phyloP scores from a whole-genome alignment of 2,797 vertebrate genomes.

The Myripristis murdjan region DNA sequence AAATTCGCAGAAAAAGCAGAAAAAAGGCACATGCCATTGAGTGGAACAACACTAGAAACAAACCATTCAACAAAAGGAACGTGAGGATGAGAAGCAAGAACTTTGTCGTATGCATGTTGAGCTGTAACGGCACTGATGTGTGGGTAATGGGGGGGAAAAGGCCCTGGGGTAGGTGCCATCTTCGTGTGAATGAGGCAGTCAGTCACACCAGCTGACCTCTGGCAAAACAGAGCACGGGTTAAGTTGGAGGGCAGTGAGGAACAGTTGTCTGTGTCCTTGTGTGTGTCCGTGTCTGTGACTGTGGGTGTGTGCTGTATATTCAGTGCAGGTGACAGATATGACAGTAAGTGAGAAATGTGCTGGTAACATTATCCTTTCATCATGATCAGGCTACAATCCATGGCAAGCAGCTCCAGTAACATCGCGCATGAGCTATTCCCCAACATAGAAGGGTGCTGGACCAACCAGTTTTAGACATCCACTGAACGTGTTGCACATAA shows the following conservation, averaged over 20 bases:
- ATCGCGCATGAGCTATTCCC: slow-evolving; percentile 82
- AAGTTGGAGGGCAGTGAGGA: slow-evolving; percentile 66
- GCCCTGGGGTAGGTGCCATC: slow-evolving; percentile 35
- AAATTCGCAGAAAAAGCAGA: slow-evolving; percentile 85
- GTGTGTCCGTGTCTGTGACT: slow-evolving; percentile 45
- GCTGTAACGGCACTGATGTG: slow-evolving; percentile 81
- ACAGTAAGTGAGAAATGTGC: slow-evolving; percentile 83
- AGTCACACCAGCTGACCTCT: slow-evolving; percentile 67
- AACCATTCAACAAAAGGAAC: slow-evolving; percentile 72
- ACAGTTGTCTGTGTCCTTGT: slow-evolving; percentile 52
- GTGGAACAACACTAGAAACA: slow-evolving; percentile 85
- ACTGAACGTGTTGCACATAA: slow-evolving; percentile 91
- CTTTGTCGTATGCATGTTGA: slow-evolving; percentile 68
- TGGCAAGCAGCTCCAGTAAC: slow-evolving; percentile 86
- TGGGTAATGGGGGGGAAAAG: slow-evolving; percentile 70
- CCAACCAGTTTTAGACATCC: slow-evolving; percentile 80
- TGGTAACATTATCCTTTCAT: slow-evolving; percentile 88
- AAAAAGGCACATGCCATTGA: slow-evolving; percentile 88
- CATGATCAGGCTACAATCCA: slow-evolving; percentile 84
- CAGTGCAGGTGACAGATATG: slow-evolving; percentile 76
- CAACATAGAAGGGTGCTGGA: slow-evolving; percentile 68
- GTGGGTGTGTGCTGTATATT: slow-evolving; percentile 70
- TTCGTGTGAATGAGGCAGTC: slow-evolving; percentile 57
- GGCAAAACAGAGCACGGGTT: slow-evolving; percentile 65
- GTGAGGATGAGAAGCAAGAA: slow-evolving; percentile 72